Evolutionary conservation across 2,797 vertebrate genomes (phyloP), one percentile per base, ranked within the genome.

Genomic region (Galago senegalensis): DNA sequence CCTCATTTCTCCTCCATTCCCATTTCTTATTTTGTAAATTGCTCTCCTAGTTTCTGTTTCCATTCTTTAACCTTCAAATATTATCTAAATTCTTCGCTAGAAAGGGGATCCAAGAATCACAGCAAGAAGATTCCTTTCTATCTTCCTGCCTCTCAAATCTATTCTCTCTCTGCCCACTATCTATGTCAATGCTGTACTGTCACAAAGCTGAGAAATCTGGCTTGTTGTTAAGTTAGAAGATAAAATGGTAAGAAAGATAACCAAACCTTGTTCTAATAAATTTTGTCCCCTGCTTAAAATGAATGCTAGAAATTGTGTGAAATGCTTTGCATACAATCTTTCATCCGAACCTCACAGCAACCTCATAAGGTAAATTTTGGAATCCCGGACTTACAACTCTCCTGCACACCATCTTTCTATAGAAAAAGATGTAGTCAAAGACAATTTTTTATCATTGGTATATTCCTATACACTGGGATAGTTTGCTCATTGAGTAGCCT

Each of bases 221-320:
- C 53, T 40, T 40, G 40, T 84, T 87, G 81, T 79, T 8, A 37
- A 77, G 49, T 82, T 49, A 91, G 21, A 69, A 60, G 37, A 21
- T n/a, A 8, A 93, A 91, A 75, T 72, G 27, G 40, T 60, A 72
- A 94, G 76, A 90, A 93, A 94, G 58, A 84, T 56, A 2, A 3
- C 14, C 75, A 92, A 25, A 76, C 40, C 56, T 83, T 93, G 86
- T 87, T 90, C 72, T 73, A 56, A 61, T 40, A 72, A 67, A 79
- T 85, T 18, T 89, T 76, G 21, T 76, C 34, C 27, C 76, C 10
- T 43, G 46, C 53, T 93, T 46, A 83, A 89, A 95, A 73, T 65
- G 34, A 94, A 61, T 82, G 20, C 29, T 72, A 67, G 69, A 20
- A 81, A 65, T 16, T 12, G 20, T 73, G 40, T 86, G 61, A 87